phyloP scores from a whole-genome alignment of 30 jellyfish, hydroid and myxozoan genomes.

The Phacellophora camtschatica region DNA sequence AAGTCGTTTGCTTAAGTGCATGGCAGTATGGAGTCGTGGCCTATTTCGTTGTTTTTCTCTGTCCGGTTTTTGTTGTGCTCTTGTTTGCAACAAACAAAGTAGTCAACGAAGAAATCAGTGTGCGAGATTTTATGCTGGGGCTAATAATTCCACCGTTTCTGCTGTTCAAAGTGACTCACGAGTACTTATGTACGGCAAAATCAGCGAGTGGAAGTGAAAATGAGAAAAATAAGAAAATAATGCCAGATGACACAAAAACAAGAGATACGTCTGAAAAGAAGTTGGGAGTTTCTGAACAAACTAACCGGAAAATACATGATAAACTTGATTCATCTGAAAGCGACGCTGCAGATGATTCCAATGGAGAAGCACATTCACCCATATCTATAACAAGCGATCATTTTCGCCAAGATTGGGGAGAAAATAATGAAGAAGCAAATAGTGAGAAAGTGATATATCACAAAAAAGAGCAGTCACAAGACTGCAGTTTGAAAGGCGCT shows the following conservation, averaged over 20 bases:
- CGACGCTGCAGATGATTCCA: no score
- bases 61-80: slow-evolving; percentile 3
- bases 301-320: no score
- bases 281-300: no score
- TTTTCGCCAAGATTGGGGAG: no score
- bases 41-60: background rate
- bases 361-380: no score
- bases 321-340: no score
- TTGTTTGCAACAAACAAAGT: background rate
- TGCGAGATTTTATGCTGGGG: background rate
- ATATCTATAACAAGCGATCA: no score
- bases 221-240: no score
- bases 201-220: background rate
- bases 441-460: no score
- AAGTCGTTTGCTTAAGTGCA: slow-evolving; percentile 10
- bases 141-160: background rate
- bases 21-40: slow-evolving; percentile 34
- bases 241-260: background rate
- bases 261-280: background rate
- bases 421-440: no score
- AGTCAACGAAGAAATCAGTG: background rate
- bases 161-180: background rate
- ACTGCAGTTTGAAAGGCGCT: background rate
- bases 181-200: background rate
- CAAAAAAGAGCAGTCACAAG: no score